Base-by-base conservation (phyloP, 92 coral and sea anemone species). In the Anthopleura xanthogrammica region DNA sequence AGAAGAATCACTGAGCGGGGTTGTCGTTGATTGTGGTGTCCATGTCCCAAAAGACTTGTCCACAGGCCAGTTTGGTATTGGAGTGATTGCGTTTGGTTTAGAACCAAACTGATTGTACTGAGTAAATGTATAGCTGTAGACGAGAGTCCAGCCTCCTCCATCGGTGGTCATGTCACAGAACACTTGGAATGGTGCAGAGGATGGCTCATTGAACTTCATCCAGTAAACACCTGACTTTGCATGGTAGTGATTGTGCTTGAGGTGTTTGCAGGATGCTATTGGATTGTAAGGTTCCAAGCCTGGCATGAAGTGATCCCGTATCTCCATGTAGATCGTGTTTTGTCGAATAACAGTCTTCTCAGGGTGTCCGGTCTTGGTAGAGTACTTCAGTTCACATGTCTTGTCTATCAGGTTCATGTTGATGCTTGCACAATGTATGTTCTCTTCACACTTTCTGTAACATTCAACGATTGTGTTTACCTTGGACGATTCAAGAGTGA, bases 121-220 rank as follows among this genome's bases (percentile, higher is more conserved):
- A 58, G 64, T 58, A 58, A 58, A 58, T 58, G 64, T 58, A 58
- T 16, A 58, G 64, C 22, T 58, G 64, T 58, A 58, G 22, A 58
- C 64, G 14, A 58, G 64, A n/a, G 64, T 58, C 64, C 64, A 58
- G 64, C 64, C 64, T 58, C 64, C 64, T 58, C 64, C 64, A 58
- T 58, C 64, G 64, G n/a, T 58, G 64, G 64, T 58, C 64, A 58
- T 58, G 19, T 57, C 64, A 57, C 62, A 56, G 62, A 56, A 17
- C 14, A 56, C 62, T 56, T 56, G 62, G 62, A 56, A 56, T 56
- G 62, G 62, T 14, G 62, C 20, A 7, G 50, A 46, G 50, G 9
- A 46, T 46, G 50, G 50, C 50, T 46, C 50, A 57, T 57, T 57
- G 20, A 57, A 17, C 62, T 57, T 57, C 62, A 57, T 57, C 62